Base-by-base conservation (phyloP, 2,888 invertebrate species). In the Agonopterix arenella region DNA sequence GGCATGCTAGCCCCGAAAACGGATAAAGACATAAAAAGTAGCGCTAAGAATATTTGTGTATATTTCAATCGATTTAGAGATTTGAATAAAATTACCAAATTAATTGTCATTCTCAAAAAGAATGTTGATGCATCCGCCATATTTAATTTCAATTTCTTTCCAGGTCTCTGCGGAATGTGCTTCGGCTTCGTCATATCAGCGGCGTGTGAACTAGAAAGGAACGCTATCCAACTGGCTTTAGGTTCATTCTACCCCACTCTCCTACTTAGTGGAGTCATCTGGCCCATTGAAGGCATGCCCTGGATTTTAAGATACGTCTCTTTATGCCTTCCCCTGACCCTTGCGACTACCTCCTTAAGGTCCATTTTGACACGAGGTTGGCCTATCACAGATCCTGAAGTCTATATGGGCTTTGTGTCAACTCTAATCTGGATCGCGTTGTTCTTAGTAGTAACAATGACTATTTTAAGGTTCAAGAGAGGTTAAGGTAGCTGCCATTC, bases 261-360 rank as follows among this genome's bases (percentile, higher is more conserved):
- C 13, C 86, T 98, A 51, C 92, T 98, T 45, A 97, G 97, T 65
- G 98, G 98, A 50, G 97, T 98, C 41, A 97, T 98, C 70, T 98
- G 98, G 98, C 98, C 98, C 52, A 94, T 98, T 55, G 97, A 98
- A 78, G 97, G 97, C 55, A 98, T 98, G 96, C 98, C 98, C 2
- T 91, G 93, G 64, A 90, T 95, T 52, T 86, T 98, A 37, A 91
- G 94, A 61, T 96, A 96, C 79, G 92, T 97, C 48, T 94, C 97
- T 1, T 91, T 95, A 45, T 93, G 94, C 63, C 91, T 98, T 47
- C 98, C 98, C 0, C 84, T 97, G 48, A 98, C 98, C 0, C 90
- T 97, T 74, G 97, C 97, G n/a, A 97, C 97, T n/a, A 95, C 97
- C 43, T 94, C 97, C 1, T 89, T 98, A 47, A 90, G 98, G 48